Base-by-base conservation (phyloP, 2,113 vertebrate species). In the Aegithalos caudatus region DNA sequence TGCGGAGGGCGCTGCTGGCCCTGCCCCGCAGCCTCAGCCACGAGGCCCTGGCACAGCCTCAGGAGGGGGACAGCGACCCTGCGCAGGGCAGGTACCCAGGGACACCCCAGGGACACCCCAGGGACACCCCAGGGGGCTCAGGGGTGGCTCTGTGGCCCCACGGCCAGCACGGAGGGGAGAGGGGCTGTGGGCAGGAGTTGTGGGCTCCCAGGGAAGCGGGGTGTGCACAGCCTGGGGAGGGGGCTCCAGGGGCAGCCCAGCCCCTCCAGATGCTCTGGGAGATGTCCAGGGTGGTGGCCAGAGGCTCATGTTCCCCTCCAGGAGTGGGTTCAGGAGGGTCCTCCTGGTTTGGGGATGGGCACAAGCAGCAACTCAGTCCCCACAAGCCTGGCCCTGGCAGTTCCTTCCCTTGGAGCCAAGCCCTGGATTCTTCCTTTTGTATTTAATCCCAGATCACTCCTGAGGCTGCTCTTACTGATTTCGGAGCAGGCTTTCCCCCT, bases 31-130 rank as follows among this genome's bases (percentile, higher is more conserved):
- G 64, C 38, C 51, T 65, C 62, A 94, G 97, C 94, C 81, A 57
- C 78, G 97, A 98, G 97, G 40, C 91, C 14, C 94, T 96, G 14
- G 10, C 38, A 37, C 21, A 90, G 48, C 14, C 94, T 24, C 95
- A 97, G 86, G 81, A 92, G 88, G 3, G 70, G 82, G 64, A 28
- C 44, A 82, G 91, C 0, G 12, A 33, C 72, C 37, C 88, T 6
- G 3, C 20, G 2, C 64, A 64, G 66, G 71, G 94, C 81, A 96
- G 90, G 96, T 84, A 95, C 83, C 51, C n/a, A 7, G 70, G 21
- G 27, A 50, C 37, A 57, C 54, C 21, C 1, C 33, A 10, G 54
- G 33, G 33, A 56, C 14, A 12, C n/a, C 28, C 21, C 3, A 7
- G 14, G 14, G 16, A 16, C 20, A 24, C 48, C 61, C 29, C 1